Percentiles rank a stretch among this genome's conserved stretches.
Conservation (phyloP, 1,140 invertebrate genomes). For the Diabrotica virgifera region DNA sequence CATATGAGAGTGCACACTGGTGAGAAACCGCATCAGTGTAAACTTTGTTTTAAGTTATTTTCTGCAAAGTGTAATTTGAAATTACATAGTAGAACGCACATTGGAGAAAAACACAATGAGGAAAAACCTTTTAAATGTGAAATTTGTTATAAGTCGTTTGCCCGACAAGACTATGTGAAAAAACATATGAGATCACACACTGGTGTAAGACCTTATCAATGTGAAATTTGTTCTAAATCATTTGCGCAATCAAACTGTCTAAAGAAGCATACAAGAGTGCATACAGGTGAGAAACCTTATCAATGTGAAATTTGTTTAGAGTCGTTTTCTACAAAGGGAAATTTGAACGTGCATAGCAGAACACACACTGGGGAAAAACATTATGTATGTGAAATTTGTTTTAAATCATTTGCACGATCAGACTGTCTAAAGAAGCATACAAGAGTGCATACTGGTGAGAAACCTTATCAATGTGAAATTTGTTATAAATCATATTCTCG, state of each 20-base stretch:
- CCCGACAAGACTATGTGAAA: no score
- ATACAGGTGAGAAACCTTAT: neutral
- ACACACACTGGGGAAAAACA: no score
- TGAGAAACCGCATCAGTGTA: constrained; percentile 24
- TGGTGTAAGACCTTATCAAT: no score
- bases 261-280: no score
- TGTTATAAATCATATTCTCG: no score
- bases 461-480: neutral
- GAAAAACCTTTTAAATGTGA: neutral
- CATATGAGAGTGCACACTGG: constrained; percentile 25
- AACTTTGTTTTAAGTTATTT: constrained; percentile 20
- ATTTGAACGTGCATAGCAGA: no score
- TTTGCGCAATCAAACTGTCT: no score
- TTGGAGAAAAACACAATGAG: constrained; percentile 1
- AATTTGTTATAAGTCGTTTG: no score
- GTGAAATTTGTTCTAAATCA: no score
- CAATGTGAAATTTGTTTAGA: constrained; percentile 3
- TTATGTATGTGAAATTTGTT: neutral
- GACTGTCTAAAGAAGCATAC: neutral
- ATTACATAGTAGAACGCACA: constrained; percentile 13
- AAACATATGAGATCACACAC: no score
- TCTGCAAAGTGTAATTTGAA: constrained; percentile 17
- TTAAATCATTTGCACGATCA: neutral
- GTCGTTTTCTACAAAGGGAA: no score
- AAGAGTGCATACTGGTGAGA: no score